Evolutionary conservation across 2,113 vertebrate genomes (phyloP).

Genomic region (Gorsachius goisagi): DNA sequence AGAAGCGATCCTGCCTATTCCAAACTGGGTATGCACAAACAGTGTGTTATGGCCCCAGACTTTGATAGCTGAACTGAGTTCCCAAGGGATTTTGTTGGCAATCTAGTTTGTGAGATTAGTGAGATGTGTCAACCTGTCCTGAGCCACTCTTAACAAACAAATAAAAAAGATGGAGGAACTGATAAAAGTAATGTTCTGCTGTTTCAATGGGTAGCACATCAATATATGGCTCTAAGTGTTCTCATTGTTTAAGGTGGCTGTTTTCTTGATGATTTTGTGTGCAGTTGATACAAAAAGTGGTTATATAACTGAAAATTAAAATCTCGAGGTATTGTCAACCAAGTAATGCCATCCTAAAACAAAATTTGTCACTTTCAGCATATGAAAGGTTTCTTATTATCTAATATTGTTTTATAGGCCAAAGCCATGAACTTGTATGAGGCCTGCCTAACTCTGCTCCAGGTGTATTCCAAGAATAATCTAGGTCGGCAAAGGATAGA

Average conservation of each 20-base stretch:
- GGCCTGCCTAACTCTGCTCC: slow-evolving; percentile 93
- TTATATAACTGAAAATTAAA: background rate
- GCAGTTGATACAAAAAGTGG: background rate
- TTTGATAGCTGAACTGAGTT: background rate
- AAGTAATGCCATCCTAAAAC: background rate
- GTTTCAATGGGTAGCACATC: background rate
- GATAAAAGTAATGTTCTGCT: background rate
- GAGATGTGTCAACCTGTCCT: background rate
- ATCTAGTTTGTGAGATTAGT: background rate
- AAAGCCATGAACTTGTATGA: slow-evolving; percentile 99
- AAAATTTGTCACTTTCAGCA: background rate
- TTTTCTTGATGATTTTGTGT: background rate
- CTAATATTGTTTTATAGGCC: slow-evolving; percentile 76
- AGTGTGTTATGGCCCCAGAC: background rate
- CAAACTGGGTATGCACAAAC: background rate
- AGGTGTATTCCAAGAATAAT: slow-evolving; percentile 98
- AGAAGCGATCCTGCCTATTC: background rate
- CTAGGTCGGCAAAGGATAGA: slow-evolving; percentile 89
- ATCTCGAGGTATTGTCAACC: background rate
- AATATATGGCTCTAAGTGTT: background rate
- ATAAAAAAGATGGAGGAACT: background rate
- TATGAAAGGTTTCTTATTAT: background rate
- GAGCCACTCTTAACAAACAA: background rate
- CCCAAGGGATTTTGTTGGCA: background rate
- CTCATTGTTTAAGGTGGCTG: background rate